Conservation (phyloP, 2,888 invertebrate species). For the Xylota sylvarum region DNA sequence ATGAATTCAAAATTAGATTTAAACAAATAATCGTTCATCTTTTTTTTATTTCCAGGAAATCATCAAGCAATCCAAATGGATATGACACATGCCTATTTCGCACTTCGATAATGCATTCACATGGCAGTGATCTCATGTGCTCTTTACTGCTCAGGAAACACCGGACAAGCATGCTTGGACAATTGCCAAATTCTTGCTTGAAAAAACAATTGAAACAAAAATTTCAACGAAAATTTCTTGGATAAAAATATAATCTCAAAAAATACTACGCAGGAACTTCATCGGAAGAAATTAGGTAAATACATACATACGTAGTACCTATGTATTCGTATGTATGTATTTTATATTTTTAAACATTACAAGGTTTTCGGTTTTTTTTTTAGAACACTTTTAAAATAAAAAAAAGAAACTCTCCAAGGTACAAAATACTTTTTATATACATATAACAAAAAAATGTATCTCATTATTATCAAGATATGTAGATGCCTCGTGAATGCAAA, state of each 20-base stretch:
- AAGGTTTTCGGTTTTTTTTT: constrained; percentile 12
- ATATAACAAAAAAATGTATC: not conserved
- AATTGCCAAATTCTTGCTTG: constrained; percentile 50
- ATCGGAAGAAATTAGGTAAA: not conserved
- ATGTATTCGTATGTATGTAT: not conserved
- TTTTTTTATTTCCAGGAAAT: not conserved
- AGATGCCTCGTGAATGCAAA: constrained; percentile 22
- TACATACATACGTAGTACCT: not conserved
- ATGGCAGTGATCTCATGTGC: constrained; percentile 60
- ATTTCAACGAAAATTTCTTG: constrained; percentile 47
- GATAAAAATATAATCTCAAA: constrained; percentile 63
- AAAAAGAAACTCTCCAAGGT: constrained; percentile 20
- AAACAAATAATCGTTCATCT: not conserved
- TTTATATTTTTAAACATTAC: constrained; percentile 63
- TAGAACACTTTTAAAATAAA: constrained; percentile 22
- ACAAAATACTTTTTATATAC: constrained; percentile 14
- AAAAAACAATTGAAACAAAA: constrained; percentile 56
- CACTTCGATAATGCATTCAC: constrained; percentile 39
- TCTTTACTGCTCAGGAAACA: constrained; percentile 16
- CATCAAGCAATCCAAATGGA: not conserved
- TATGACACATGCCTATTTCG: constrained; percentile 34
- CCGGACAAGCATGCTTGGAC: constrained; percentile 48
- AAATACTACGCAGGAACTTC: constrained; percentile 34
- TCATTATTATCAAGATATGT: constrained; percentile 22
- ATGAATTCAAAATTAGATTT: too few species aligned